Evolutionary conservation across 37 sponge, comb jelly and placozoan species (phyloP).

Genomic region (Axinella damicornis): DNA sequence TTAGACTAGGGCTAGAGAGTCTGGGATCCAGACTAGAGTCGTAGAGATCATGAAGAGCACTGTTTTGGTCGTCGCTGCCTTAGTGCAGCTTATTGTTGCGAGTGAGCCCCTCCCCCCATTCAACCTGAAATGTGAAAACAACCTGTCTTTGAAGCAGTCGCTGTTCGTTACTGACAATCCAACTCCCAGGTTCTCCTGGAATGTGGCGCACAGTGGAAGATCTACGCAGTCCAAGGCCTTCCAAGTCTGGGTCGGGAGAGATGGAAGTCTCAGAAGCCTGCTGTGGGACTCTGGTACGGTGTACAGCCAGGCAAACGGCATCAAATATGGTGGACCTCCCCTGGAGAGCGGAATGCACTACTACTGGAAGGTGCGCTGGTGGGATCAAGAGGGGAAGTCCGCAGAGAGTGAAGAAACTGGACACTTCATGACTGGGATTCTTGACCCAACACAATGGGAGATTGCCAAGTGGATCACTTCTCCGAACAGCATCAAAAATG

Average conservation of each 20-base stretch:
- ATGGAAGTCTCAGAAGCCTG: not conserved
- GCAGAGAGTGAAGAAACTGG: slow-evolving; percentile 46
- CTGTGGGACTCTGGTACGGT: slow-evolving; percentile 73
- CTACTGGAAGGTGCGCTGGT: slow-evolving; percentile 63
- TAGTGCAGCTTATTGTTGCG: not conserved
- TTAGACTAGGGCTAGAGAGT: no score
- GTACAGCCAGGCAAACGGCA: not conserved
- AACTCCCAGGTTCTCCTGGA: slow-evolving; percentile 68
- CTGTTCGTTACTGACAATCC: slow-evolving; percentile 55
- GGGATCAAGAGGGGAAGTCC: slow-evolving; percentile 50
- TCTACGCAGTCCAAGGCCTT: slow-evolving; percentile 42
- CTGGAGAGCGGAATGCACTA: slow-evolving; percentile 35
- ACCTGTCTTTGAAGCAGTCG: not conserved
- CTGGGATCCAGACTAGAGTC: no score
- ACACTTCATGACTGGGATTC: slow-evolving; percentile 42
- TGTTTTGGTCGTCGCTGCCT: not conserved
- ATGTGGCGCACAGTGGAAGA: slow-evolving; percentile 55
- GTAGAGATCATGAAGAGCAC: no score
- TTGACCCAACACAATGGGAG: slow-evolving; percentile 23
- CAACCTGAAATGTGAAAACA: slow-evolving; percentile 38
- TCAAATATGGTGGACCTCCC: slow-evolving; percentile 35
- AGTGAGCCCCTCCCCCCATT: slow-evolving; percentile 33
- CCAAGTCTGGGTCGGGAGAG: slow-evolving; percentile 32
- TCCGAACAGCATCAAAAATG: slow-evolving; percentile 2
- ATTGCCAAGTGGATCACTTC: slow-evolving; percentile 65